Evolutionary conservation across 2,113 vertebrate genomes (phyloP).

Genomic region (Stegastes partitus): DNA sequence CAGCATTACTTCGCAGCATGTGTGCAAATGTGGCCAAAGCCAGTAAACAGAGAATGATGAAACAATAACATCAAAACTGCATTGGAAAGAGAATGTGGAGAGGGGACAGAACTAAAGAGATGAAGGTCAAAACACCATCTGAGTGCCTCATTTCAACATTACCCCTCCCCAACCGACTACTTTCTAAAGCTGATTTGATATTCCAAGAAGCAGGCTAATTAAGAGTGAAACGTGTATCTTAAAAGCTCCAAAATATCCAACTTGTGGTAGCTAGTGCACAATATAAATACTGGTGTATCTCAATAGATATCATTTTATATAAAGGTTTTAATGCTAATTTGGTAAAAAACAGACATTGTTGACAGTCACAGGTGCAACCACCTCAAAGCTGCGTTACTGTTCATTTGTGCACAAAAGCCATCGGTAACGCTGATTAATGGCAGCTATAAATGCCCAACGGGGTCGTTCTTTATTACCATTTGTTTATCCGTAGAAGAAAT

Average conservation of each 20-base stretch:
- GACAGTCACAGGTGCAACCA: neutral
- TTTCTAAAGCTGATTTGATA: neutral
- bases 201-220: neutral
- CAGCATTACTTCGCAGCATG: neutral
- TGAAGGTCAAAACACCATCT: neutral
- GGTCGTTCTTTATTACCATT: neutral
- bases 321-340: constrained; percentile 6
- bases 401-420: too few species aligned
- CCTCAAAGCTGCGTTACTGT: neutral
- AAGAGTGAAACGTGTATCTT: neutral
- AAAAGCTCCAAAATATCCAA: neutral
- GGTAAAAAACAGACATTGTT: neutral
- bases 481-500: neutral
- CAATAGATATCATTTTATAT: neutral
- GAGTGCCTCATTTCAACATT: neutral
- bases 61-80: neutral
- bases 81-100: neutral
- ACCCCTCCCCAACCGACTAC: neutral
- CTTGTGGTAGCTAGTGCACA: too few species aligned
- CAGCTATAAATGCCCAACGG: neutral
- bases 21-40: neutral
- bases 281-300: neutral
- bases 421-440: too few species aligned
- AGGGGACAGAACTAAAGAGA: neutral
- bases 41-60: neutral